Conservation (phyloP, 2,797 vertebrate species). For the Rachycentron canadum region DNA sequence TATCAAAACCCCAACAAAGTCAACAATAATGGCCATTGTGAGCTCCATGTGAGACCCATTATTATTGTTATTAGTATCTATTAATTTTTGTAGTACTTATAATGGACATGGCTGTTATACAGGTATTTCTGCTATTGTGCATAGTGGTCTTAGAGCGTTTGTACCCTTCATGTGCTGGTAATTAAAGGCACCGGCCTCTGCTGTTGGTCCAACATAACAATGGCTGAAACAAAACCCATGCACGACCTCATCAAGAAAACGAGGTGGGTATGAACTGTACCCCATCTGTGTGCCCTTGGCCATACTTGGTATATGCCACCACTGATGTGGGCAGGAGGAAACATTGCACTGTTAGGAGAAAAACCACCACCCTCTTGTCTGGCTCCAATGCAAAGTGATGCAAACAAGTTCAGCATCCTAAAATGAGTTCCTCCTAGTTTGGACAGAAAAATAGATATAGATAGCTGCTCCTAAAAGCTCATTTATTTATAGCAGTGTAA, state of each 20-base stretch:
- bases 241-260: slow-evolving; percentile 38
- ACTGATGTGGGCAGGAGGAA: neutral
- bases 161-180: neutral
- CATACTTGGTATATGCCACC: neutral
- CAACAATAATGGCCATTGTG: neutral
- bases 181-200: neutral
- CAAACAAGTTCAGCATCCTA: slow-evolving; percentile 38
- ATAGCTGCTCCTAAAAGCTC: neutral
- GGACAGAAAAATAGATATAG: slow-evolving; percentile 14
- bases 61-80: neutral
- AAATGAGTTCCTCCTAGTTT: neutral
- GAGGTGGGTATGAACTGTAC: neutral
- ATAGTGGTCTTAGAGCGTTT: neutral
- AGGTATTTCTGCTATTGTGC: neutral
- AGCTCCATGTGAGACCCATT: neutral
- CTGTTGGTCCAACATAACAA: neutral
- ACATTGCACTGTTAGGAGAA: slow-evolving; percentile 18
- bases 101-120: neutral
- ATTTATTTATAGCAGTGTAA: neutral
- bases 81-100: neutral
- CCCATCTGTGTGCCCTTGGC: neutral
- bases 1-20: neutral
- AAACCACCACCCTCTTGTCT: slow-evolving; percentile 16
- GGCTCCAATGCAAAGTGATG: slow-evolving; percentile 63
- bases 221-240: neutral